phyloP scores from a whole-genome alignment of 2,113 vertebrate species.

The Nothobranchius furzeri region DNA sequence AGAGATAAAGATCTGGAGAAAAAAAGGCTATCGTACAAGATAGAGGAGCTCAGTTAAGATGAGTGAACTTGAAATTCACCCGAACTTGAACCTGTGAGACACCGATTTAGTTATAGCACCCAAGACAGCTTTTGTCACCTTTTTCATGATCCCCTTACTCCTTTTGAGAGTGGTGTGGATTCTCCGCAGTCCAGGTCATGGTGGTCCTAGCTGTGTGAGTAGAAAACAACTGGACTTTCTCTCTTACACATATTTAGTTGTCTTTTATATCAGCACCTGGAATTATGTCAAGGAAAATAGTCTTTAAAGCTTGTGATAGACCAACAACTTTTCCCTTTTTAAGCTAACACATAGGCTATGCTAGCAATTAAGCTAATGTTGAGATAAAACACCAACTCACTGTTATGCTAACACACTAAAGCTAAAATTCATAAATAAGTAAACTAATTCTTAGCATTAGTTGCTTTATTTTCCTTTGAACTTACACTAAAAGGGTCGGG shows the following conservation, averaged over 20 bases:
- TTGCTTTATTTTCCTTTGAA: too few species aligned
- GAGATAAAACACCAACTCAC: too few species aligned
- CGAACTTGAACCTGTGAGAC: background rate
- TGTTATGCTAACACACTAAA: too few species aligned
- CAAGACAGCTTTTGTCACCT: background rate
- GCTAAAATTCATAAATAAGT: too few species aligned
- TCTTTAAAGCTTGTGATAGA: background rate
- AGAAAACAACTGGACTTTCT: background rate
- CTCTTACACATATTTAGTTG: background rate
- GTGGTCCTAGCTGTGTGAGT: background rate
- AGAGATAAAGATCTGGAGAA: background rate
- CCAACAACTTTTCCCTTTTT: background rate
- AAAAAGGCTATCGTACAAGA: background rate
- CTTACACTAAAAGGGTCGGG: too few species aligned
- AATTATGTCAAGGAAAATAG: conserved; percentile 2
- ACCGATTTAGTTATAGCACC: background rate
- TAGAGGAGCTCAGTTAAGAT: background rate
- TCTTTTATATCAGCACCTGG: background rate
- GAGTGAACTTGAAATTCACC: background rate
- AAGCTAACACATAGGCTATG: too few species aligned
- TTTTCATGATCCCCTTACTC: background rate
- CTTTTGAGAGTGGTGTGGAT: background rate
- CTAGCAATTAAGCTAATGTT: too few species aligned
- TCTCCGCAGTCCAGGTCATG: background rate
- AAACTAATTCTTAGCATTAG: too few species aligned